Conservation (phyloP, 2,888 invertebrate species). For the Dusona sp. region DNA sequence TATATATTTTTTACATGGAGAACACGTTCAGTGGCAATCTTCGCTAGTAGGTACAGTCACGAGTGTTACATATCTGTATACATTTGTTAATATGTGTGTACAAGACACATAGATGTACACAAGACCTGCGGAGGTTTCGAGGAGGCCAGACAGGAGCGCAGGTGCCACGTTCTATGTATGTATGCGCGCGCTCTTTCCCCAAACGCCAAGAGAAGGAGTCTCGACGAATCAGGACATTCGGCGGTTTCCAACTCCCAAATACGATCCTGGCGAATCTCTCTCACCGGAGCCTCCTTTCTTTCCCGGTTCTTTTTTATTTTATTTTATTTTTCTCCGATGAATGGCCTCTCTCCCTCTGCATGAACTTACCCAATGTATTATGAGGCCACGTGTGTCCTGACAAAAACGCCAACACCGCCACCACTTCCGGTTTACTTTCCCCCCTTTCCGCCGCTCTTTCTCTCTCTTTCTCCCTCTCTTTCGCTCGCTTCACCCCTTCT, state of each 20-base stretch:
- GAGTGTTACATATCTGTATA: not conserved
- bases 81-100: conserved; percentile 11
- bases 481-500: conserved; percentile 45
- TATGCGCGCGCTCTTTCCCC: conserved; percentile 41
- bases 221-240: conserved; percentile 60
- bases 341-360: conserved; percentile 27
- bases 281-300: conserved; percentile 47
- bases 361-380: conserved; percentile 13
- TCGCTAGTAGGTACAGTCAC: conserved; percentile 45
- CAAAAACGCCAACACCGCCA: conserved; percentile 32
- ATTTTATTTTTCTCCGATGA: conserved; percentile 9
- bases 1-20: conserved; percentile 46
- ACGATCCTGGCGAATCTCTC: conserved; percentile 46
- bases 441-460: conserved; percentile 26
- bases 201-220: conserved; percentile 40
- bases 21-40: conserved; percentile 47
- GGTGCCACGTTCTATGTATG: conserved; percentile 55
- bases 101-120: not conserved
- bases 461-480: conserved; percentile 28
- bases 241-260: conserved; percentile 50
- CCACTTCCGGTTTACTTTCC: conserved; percentile 61
- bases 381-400: conserved; percentile 41
- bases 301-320: conserved; percentile 19
- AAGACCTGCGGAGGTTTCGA: not conserved
- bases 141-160: conserved; percentile 53